Percentiles rank a stretch among this genome's conserved stretches.
These are phyloP conservation scores for Aporophyla lueneburgensis DNA, from an alignment of 2,888 invertebrate species.

Conservation along the genomic window DNA sequence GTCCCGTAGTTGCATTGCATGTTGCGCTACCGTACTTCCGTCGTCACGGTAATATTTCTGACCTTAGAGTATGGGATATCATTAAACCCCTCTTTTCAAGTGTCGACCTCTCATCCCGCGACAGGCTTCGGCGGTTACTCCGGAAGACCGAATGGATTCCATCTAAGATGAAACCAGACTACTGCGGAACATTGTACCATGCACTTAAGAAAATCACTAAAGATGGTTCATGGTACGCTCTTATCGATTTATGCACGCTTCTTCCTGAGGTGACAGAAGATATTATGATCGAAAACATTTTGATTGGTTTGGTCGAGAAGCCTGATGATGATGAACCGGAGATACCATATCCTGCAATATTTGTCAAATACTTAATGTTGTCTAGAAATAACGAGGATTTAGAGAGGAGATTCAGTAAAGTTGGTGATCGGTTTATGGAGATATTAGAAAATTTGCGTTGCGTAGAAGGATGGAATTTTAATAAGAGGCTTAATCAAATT, in stretches of 20 bases:
- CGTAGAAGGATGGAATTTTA: not conserved
- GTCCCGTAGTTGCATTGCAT: slow-evolving; percentile 69
- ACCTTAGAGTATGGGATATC: slow-evolving; percentile 72
- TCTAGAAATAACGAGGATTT: slow-evolving; percentile 69
- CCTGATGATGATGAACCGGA: slow-evolving; percentile 25
- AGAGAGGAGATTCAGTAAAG: slow-evolving; percentile 64
- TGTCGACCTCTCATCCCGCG: slow-evolving; percentile 63
- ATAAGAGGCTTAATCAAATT: slow-evolving; percentile 47
- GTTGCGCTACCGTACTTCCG: slow-evolving; percentile 69
- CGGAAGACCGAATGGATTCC: slow-evolving; percentile 67
- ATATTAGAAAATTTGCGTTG: slow-evolving; percentile 59
- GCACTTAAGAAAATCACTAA: slow-evolving; percentile 58
- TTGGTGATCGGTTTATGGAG: slow-evolving; percentile 72
- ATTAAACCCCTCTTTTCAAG: slow-evolving; percentile 70
- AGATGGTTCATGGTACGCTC: slow-evolving; percentile 54
- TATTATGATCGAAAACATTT: slow-evolving; percentile 64
- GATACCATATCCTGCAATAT: slow-evolving; percentile 69
- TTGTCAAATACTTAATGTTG: slow-evolving; percentile 76
- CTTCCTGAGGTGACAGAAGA: slow-evolving; percentile 64
- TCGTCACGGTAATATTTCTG: slow-evolving; percentile 61
- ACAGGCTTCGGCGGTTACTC: slow-evolving; percentile 44
- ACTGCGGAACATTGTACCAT: slow-evolving; percentile 70
- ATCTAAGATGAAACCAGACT: slow-evolving; percentile 71
- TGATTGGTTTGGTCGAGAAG: slow-evolving; percentile 56
- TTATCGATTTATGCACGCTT: slow-evolving; percentile 68